Conservation (phyloP, 2,797 vertebrate genomes). For the Liparis tanakae region DNA sequence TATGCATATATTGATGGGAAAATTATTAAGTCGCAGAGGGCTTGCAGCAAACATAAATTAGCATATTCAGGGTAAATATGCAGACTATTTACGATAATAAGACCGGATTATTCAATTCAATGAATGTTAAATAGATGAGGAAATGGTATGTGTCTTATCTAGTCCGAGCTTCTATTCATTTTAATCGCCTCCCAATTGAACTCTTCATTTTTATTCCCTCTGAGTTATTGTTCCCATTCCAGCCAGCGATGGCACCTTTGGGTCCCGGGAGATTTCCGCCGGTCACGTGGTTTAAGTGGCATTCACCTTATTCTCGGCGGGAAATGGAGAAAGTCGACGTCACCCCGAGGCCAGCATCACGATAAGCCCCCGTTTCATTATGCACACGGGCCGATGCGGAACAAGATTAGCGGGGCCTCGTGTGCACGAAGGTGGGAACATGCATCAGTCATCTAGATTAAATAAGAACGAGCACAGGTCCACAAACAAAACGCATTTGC, state of each 20-base stretch:
- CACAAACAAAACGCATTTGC: constrained; percentile 66
- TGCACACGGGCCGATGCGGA: constrained; percentile 77
- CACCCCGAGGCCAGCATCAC: constrained; percentile 78
- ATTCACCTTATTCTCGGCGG: constrained; percentile 66
- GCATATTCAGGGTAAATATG: constrained; percentile 99
- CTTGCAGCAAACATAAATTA: constrained; percentile 99
- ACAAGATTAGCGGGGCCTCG: constrained; percentile 71
- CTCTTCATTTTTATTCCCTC: constrained; percentile 82
- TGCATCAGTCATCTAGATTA: constrained; percentile 76
- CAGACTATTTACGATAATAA: constrained; percentile 99
- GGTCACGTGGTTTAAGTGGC: constrained; percentile 77
- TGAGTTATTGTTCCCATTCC: constrained; percentile 72
- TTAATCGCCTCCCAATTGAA: constrained; percentile 93
- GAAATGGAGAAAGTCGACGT: constrained; percentile 77
- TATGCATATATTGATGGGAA: constrained; percentile 84
- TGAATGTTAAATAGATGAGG: constrained; percentile 99
- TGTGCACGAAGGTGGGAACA: constrained; percentile 76
- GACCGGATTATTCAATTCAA: constrained; percentile 99
- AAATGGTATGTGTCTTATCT: constrained; percentile 92
- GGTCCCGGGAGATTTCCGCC: constrained; percentile 70
- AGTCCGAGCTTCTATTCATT: constrained; percentile 91
- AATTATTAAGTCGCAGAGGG: constrained; percentile 86
- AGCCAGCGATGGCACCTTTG: constrained; percentile 61
- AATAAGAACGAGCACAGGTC: constrained; percentile 59
- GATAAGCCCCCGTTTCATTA: constrained; percentile 85